A percentile compares a stretch with the other conserved stretches of the same genome.
Conservation (phyloP, 2,888 invertebrate genomes). For the Hemicrepidius hirtus region DNA sequence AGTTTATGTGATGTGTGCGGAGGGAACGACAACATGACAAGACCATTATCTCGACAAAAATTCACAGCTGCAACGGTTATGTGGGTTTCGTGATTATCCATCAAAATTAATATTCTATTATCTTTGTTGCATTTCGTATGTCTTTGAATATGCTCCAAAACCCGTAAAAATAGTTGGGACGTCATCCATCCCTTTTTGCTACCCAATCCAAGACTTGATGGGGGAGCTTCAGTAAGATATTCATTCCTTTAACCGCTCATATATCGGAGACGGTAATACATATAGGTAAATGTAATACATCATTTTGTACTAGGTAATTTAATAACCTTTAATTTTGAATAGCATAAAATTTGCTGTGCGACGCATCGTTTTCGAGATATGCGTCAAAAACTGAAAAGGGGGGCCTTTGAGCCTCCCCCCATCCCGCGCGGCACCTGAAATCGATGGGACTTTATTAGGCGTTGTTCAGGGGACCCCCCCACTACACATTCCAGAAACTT, state of each 20-base stretch:
- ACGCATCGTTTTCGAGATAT: no score
- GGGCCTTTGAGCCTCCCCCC: no score
- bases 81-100: not conserved
- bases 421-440: conserved; percentile 17
- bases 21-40: not conserved
- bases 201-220: conserved; percentile 25
- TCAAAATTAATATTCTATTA: not conserved
- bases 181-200: conserved; percentile 28
- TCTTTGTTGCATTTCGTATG: not conserved
- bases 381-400: no score
- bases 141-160: not conserved
- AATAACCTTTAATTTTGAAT: no score
- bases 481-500: no score
- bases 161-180: not conserved
- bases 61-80: not conserved
- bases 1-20: no score
- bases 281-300: no score
- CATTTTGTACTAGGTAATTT: no score
- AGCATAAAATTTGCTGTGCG: no score
- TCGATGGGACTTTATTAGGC: no score
- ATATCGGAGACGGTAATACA: no score
- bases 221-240: conserved; percentile 27
- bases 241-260: conserved; percentile 29
- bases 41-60: not conserved
- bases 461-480: no score